phyloP scores from a whole-genome alignment of 2,888 invertebrate species.

The Drosophila subquinaria region DNA sequence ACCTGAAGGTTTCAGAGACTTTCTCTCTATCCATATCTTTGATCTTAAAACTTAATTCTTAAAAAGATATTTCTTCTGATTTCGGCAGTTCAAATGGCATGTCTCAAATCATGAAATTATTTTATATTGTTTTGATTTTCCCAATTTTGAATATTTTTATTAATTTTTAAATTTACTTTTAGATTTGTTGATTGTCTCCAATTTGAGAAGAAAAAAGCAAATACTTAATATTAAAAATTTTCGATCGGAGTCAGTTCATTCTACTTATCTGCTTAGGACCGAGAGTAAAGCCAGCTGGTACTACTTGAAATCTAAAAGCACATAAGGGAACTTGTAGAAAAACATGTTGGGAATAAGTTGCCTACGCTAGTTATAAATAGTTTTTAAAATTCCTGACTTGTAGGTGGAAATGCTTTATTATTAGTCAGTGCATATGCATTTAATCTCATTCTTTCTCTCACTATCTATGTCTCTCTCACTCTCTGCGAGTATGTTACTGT shows the following conservation, averaged over 20 bases:
- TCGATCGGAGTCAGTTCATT: not conserved
- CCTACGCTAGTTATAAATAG: not conserved
- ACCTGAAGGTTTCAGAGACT: too few relatives aligned
- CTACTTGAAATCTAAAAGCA: not conserved
- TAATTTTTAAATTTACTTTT: too few relatives aligned
- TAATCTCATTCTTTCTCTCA: not conserved
- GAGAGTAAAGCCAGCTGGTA: not conserved
- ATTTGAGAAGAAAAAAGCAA: too few relatives aligned
- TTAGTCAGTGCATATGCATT: slow-evolving; percentile 10
- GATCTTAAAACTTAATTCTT: too few relatives aligned
- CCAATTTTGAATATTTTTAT: too few relatives aligned
- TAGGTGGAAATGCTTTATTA: slow-evolving; percentile 6
- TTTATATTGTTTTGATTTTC: too few relatives aligned
- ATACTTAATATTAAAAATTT: not conserved
- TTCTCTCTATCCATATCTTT: too few relatives aligned
- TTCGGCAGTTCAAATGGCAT: too few relatives aligned
- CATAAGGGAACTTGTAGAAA: not conserved
- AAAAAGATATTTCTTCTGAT: too few relatives aligned
- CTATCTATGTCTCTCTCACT: not conserved
- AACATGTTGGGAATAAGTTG: not conserved
- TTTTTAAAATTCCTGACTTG: slow-evolving; percentile 2
- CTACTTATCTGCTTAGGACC: not conserved
- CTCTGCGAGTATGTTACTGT: not conserved
- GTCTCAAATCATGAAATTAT: too few relatives aligned
- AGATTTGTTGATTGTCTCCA: too few relatives aligned